Evolutionary conservation across 2,797 vertebrate genomes (phyloP).

Genomic region (Halcyon badia): DNA sequence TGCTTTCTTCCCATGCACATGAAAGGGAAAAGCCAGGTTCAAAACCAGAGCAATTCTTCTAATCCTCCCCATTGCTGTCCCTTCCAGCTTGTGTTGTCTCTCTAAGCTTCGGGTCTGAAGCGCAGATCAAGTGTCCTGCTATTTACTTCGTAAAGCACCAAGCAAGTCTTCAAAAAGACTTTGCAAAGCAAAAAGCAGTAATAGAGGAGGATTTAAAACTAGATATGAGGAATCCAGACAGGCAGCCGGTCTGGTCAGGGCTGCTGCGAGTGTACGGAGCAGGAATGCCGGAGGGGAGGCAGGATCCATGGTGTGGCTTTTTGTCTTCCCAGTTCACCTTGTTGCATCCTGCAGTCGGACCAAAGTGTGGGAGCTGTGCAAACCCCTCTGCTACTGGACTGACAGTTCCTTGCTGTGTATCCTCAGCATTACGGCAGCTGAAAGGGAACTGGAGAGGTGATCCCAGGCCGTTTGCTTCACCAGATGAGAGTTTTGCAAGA

Average conservation of each 20-base stretch:
- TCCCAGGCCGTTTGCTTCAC: not conserved
- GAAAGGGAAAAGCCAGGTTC: not conserved
- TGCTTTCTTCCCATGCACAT: not conserved
- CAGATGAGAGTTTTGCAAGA: not conserved
- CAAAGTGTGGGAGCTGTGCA: not conserved
- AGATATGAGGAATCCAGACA: not conserved
- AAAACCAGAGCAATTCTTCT: not conserved
- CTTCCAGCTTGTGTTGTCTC: not conserved
- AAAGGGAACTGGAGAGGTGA: not conserved
- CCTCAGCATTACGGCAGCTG: not conserved
- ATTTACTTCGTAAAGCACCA: not conserved
- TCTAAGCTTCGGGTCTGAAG: not conserved
- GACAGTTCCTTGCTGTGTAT: not conserved
- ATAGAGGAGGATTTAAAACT: not conserved
- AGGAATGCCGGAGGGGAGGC: not conserved
- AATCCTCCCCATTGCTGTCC: not conserved
- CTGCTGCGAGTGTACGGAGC: not conserved
- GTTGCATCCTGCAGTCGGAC: not conserved
- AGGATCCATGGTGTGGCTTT: fast-evolving
- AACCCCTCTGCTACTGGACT: not conserved
- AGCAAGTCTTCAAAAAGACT: not conserved
- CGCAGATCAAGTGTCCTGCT: not conserved
- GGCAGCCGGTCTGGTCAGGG: not conserved
- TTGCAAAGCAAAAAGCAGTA: not conserved
- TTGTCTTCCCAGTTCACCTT: not conserved